Evolutionary conservation across 2,113 vertebrate genomes (phyloP).

Genomic region (Periophthalmodon schlosseri): DNA sequence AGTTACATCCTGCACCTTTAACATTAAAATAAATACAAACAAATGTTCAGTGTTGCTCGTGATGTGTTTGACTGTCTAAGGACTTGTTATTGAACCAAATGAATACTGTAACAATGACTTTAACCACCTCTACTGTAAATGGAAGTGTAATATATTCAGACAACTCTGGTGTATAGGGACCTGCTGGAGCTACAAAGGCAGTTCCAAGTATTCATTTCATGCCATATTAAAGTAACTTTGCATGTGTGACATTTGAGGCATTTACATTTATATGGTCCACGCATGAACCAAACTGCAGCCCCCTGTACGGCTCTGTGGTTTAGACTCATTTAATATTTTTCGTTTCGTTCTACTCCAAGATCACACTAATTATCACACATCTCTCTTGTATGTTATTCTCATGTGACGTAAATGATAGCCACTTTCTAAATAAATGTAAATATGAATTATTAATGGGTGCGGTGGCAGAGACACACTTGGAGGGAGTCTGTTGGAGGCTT

Average conservation of each 20-base stretch:
- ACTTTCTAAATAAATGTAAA: slow-evolving; percentile 48
- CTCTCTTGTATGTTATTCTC: slow-evolving; percentile 9
- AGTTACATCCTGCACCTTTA: too few relatives aligned
- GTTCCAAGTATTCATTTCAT: neutral
- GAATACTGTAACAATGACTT: neutral
- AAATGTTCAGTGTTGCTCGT: too few relatives aligned
- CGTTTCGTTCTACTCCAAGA: neutral
- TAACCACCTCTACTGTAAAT: neutral
- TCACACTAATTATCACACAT: neutral
- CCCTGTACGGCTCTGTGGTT: too few relatives aligned
- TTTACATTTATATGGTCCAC: neutral
- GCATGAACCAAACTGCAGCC: neutral
- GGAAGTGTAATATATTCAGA: neutral
- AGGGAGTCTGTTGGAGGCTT: slow-evolving; percentile 63
- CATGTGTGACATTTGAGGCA: neutral
- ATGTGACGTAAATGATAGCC: slow-evolving; percentile 44
- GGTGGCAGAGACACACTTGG: slow-evolving; percentile 62
- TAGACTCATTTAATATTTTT: too few relatives aligned
- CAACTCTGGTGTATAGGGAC: neutral
- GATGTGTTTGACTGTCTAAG: too few relatives aligned
- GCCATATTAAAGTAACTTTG: neutral
- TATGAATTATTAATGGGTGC: slow-evolving; percentile 70
- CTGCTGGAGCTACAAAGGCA: neutral
- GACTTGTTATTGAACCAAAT: neutral
- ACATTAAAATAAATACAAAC: too few relatives aligned